phyloP scores from a whole-genome alignment of 2,888 invertebrate genomes.

The Abscondita cerata region DNA sequence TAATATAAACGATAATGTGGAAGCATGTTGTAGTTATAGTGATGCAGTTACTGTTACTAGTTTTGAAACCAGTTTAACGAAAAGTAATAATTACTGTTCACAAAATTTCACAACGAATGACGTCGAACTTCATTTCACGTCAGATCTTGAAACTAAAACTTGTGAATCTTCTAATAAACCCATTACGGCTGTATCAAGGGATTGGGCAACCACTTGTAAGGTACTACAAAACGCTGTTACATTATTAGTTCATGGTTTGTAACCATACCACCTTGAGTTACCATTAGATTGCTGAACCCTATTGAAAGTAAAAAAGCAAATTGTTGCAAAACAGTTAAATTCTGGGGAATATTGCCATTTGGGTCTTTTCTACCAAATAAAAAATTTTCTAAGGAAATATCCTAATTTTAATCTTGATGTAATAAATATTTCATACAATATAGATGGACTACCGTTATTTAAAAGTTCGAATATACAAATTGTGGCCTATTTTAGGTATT shows the following conservation, averaged over 20 bases:
- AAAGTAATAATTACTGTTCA: background rate
- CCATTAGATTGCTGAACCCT: background rate
- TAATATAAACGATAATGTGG: no score
- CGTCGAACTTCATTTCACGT: background rate
- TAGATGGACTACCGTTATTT: conserved; percentile 29
- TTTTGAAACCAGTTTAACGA: background rate
- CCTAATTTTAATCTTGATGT: no score
- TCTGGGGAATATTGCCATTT: conserved; percentile 1
- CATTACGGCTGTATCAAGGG: background rate
- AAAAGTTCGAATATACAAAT: conserved; percentile 18
- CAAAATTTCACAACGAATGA: background rate
- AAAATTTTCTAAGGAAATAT: background rate
- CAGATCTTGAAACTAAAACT: background rate
- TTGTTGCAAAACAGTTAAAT: background rate
- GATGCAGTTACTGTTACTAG: background rate
- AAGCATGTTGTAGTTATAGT: no score
- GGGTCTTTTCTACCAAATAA: background rate
- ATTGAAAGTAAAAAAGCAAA: background rate
- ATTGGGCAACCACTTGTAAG: background rate
- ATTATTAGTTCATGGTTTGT: background rate
- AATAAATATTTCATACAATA: conserved; percentile 4
- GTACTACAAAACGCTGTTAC: background rate
- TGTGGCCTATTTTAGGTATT: conserved; percentile 29
- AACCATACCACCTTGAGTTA: background rate
- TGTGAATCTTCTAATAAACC: background rate